These are phyloP conservation scores for Tortricodes alternella DNA, from an alignment of 2,888 invertebrate species.

Conservation along the genomic window DNA sequence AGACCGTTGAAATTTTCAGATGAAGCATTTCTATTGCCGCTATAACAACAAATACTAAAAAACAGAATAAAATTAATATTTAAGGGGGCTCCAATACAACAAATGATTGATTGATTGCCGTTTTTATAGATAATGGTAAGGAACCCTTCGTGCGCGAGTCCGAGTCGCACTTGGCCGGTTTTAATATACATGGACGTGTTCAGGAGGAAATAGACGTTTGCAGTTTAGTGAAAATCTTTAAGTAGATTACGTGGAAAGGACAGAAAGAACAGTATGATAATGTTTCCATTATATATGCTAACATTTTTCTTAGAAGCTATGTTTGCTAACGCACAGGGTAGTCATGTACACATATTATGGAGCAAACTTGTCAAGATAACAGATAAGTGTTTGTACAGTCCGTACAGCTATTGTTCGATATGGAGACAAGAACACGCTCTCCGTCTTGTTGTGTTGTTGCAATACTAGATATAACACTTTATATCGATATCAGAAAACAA, in stretches of 20 bases:
- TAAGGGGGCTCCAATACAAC: too few relatives aligned
- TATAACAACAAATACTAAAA: too few relatives aligned
- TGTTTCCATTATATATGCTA: conserved; percentile 55
- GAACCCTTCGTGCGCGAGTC: too few relatives aligned
- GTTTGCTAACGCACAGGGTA: conserved; percentile 60
- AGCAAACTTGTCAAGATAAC: conserved; percentile 79
- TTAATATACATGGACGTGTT: too few relatives aligned
- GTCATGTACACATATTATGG: conserved; percentile 24
- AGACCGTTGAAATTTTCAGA: too few relatives aligned
- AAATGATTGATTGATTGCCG: too few relatives aligned
- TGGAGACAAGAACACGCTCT: conserved; percentile 37
- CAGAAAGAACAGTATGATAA: conserved; percentile 42
- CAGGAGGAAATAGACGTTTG: neutral
- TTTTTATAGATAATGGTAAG: too few relatives aligned
- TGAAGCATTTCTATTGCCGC: too few relatives aligned
- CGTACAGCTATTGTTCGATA: conserved; percentile 59
- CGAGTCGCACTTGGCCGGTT: too few relatives aligned
- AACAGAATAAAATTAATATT: too few relatives aligned
- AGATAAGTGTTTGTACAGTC: conserved; percentile 59
- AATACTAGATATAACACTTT: neutral
- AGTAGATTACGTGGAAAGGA: conserved; percentile 34
- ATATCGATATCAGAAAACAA: neutral
- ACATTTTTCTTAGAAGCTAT: conserved; percentile 63
- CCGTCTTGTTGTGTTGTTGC: conserved; percentile 39
- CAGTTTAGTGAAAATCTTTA: conserved; percentile 1